phyloP scores from a whole-genome alignment of 1,140 invertebrate genomes.

The Helicorthomorpha holstii region DNA sequence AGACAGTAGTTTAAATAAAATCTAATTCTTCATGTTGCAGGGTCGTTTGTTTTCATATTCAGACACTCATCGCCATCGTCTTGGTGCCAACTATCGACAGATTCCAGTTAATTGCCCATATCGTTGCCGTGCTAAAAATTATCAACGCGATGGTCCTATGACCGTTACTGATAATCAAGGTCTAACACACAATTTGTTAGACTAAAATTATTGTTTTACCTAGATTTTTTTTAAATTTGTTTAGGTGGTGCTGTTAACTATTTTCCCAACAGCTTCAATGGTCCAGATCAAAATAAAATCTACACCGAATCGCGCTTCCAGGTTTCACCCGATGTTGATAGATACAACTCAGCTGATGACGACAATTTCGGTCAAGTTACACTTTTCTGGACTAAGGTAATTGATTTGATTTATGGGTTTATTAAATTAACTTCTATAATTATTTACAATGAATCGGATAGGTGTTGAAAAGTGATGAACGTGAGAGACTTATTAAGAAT shows the following conservation, averaged over 20 bases:
- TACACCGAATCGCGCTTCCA: slow-evolving; percentile 20
- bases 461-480: slow-evolving; percentile 51
- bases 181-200: slow-evolving; percentile 3
- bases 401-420: not conserved
- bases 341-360: slow-evolving; percentile 65
- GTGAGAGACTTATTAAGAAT: slow-evolving; percentile 55
- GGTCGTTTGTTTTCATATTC: slow-evolving; percentile 85
- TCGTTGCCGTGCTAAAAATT: slow-evolving; percentile 40
- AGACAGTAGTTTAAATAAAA: not conserved
- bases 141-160: slow-evolving; percentile 73
- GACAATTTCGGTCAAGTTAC: slow-evolving; percentile 78
- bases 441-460: slow-evolving; percentile 18
- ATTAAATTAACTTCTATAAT: not conserved
- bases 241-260: slow-evolving; percentile 79
- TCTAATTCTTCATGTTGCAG: slow-evolving; percentile 15
- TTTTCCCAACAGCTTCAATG: slow-evolving; percentile 85
- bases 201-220: not conserved
- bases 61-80: slow-evolving; percentile 83
- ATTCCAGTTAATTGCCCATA: slow-evolving; percentile 92
- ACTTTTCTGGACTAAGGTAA: slow-evolving; percentile 51
- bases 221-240: not conserved
- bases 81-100: slow-evolving; percentile 83
- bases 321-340: slow-evolving; percentile 32
- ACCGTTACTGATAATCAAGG: slow-evolving; percentile 25
- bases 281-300: slow-evolving; percentile 36